Evolutionary conservation across 2,113 vertebrate genomes (phyloP).

Genomic region (Hydropotes inermis): DNA sequence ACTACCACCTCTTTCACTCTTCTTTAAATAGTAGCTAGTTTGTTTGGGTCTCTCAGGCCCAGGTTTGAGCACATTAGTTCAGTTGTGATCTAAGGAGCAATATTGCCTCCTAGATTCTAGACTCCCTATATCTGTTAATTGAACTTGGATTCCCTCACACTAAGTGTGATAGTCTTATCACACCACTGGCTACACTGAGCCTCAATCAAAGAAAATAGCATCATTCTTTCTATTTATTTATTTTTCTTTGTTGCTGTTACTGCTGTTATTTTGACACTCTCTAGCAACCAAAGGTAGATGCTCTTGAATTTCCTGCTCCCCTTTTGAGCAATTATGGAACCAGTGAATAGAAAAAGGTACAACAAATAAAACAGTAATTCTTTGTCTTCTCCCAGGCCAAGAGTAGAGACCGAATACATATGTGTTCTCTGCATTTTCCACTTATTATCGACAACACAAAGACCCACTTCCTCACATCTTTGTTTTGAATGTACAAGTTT

Average conservation of each 20-base stretch:
- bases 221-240: neutral
- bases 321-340: neutral
- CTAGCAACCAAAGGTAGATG: neutral
- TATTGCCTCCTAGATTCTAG: neutral
- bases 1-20: neutral
- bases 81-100: neutral
- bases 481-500: constrained; percentile 39
- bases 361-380: neutral
- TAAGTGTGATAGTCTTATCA: neutral
- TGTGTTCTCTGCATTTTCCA: neutral
- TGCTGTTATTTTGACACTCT: neutral
- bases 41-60: neutral
- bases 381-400: neutral
- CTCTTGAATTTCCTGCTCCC: neutral
- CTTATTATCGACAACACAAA: neutral
- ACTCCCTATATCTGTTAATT: neutral
- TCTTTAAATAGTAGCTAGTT: neutral
- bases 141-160: neutral
- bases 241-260: neutral
- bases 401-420: constrained; percentile 15
- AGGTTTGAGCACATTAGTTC: neutral
- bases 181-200: neutral
- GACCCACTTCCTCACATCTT: constrained; percentile 11
- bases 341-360: neutral
- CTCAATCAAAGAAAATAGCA: neutral